Base-by-base conservation (phyloP, 2,113 vertebrate genomes). In the Macrotus californicus region DNA sequence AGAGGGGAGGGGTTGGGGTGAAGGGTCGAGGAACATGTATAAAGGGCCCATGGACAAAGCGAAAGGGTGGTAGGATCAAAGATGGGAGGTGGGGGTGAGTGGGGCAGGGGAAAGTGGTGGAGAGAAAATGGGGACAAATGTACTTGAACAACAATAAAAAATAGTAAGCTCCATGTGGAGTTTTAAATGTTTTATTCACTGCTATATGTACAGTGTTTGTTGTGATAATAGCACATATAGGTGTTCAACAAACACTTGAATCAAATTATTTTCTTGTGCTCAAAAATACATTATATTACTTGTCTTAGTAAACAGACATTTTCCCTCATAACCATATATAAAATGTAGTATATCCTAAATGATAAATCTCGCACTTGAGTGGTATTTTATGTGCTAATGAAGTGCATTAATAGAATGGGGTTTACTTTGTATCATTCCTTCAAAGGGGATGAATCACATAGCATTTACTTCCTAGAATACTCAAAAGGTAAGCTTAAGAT, bases 381-480 rank as follows among this genome's bases (percentile, higher is more conserved):
- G n/a, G n/a, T n/a, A n/a, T n/a, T n/a, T n/a, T n/a, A n/a, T n/a
- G n/a, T n/a, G n/a, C n/a, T n/a, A n/a, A n/a, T n/a, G n/a, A n/a
- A n/a, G n/a, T n/a, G n/a, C n/a, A n/a, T n/a, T n/a, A n/a, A n/a
- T n/a, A n/a, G n/a, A 54, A 75, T 73, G 39, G 50, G 36, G 9
- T 61, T 87, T 94, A 72, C 67, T 89, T 93, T 95, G 48, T 87
- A 88, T 54, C 82, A 34, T 82, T 34, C 70, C 91, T 48, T 70
- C 48, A 93, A 96, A 59, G 24, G 26, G 67, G 5, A 5, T n/a
- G 76, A 91, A 56, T 67, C 22, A 81, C n/a, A 50, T 16, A 88
- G 9, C 3, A 21, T 8, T 94, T 69, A 54, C 41, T 92, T 90
- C 66, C 61, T 48, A 87, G 29, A 34, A 87, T 48, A 87, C 26